phyloP scores from a whole-genome alignment of 2,888 invertebrate species.

The Formica aserva region DNA sequence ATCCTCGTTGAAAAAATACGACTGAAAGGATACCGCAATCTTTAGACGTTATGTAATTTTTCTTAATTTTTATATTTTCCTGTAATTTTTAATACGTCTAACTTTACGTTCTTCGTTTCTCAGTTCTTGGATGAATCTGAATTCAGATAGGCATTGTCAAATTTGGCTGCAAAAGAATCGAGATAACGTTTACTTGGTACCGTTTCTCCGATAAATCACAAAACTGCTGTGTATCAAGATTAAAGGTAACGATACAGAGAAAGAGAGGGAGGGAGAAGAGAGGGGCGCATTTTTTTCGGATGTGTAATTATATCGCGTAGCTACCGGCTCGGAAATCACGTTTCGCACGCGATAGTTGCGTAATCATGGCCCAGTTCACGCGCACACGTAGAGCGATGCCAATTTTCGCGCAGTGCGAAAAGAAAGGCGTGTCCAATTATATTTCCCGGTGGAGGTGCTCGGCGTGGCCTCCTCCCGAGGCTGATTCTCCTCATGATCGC shows the following conservation, averaged over 20 bases:
- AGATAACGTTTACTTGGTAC: not conserved
- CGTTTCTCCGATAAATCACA: not conserved
- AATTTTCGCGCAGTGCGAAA: constrained; percentile 53
- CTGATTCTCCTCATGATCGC: not conserved
- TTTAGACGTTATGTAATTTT: not conserved
- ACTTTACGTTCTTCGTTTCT: not conserved
- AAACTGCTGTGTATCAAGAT: constrained; percentile 1
- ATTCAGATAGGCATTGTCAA: not conserved
- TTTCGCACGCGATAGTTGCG: constrained; percentile 58
- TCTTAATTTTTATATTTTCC: not conserved
- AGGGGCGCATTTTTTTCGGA: constrained; percentile 51
- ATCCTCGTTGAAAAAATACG: not conserved
- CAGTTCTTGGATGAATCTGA: not conserved
- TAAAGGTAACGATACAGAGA: not conserved
- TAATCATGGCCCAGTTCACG: constrained; percentile 65
- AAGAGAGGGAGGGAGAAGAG: not conserved
- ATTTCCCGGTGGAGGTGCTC: constrained; percentile 13
- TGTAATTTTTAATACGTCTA: not conserved
- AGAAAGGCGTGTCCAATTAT: constrained; percentile 43
- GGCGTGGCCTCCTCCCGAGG: not conserved
- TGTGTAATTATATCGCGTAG: constrained; percentile 42
- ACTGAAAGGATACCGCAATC: not conserved
- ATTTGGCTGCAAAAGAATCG: not conserved
- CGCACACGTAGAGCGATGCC: constrained; percentile 8
- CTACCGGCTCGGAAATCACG: constrained; percentile 29